These are phyloP conservation scores for Lacerta viridis DNA, from an alignment of 2,797 vertebrate genomes.

Conservation along the genomic window DNA sequence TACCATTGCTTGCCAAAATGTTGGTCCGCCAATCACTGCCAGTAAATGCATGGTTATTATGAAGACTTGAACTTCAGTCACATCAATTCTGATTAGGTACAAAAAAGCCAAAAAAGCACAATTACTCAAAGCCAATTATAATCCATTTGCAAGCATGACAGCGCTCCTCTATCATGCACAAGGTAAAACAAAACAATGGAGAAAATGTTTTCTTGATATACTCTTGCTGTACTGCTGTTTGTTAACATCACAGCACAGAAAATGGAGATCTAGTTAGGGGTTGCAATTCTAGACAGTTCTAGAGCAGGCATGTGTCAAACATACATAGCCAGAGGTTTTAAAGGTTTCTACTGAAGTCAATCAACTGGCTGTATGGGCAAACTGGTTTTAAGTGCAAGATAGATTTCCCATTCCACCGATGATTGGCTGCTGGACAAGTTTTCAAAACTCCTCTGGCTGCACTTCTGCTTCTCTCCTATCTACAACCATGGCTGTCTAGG, in stretches of 20 bases:
- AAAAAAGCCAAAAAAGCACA: slow-evolving; percentile 85
- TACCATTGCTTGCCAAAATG: slow-evolving; percentile 99
- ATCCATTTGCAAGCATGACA: slow-evolving; percentile 79
- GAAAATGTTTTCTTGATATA: slow-evolving; percentile 37
- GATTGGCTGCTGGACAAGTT: not conserved
- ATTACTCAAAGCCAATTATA: slow-evolving; percentile 82
- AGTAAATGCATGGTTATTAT: slow-evolving; percentile 99
- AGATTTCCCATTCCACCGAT: not conserved
- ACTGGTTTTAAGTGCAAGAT: slow-evolving; percentile 11
- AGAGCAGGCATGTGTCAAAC: not conserved
- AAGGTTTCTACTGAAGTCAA: slow-evolving; percentile 12
- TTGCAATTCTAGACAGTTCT: not conserved
- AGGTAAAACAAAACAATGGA: slow-evolving; percentile 49
- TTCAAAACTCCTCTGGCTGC: not conserved
- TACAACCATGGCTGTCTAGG: not conserved
- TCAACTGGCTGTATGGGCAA: slow-evolving; percentile 2
- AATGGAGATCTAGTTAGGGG: slow-evolving; percentile 43
- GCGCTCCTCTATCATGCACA: slow-evolving; percentile 82
- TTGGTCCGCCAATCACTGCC: slow-evolving; percentile 96
- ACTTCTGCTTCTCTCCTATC: not conserved
- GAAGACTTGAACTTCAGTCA: slow-evolving; percentile 99
- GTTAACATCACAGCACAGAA: slow-evolving; percentile 71
- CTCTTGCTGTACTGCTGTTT: slow-evolving; percentile 37
- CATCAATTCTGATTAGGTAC: slow-evolving; percentile 96
- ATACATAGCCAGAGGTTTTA: not conserved